Evolutionary conservation across 2,888 invertebrate species (phyloP).

Genomic region (Microdon myrmicae): DNA sequence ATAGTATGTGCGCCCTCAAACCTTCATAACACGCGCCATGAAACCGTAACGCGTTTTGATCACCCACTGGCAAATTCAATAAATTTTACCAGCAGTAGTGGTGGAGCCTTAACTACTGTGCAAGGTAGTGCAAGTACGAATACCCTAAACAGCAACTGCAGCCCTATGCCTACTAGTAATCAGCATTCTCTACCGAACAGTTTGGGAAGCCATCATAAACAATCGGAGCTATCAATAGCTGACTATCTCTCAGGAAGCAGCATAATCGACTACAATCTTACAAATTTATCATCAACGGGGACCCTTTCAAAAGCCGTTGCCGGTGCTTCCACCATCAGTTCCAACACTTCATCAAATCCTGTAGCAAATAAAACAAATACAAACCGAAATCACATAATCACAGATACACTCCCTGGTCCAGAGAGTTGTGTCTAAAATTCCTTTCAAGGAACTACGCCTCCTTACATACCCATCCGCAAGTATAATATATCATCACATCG

Average conservation of each 20-base stretch:
- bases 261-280: constrained; percentile 64
- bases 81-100: constrained; percentile 56
- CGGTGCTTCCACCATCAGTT: constrained; percentile 16
- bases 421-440: constrained; percentile 83
- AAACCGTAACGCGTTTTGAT: constrained; percentile 60
- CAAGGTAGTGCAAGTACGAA: constrained; percentile 55
- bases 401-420: constrained; percentile 86
- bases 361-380: constrained; percentile 67
- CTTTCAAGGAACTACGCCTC: background rate
- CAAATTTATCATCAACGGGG: constrained; percentile 58
- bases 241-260: constrained; percentile 65
- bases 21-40: constrained; percentile 53
- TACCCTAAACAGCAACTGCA: constrained; percentile 55
- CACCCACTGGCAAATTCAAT: constrained; percentile 57
- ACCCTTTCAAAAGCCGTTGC: constrained; percentile 52
- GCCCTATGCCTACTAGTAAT: constrained; percentile 34
- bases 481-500: constrained; percentile 43
- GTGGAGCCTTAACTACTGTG: constrained; percentile 46
- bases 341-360: constrained; percentile 50
- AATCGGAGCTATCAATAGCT: constrained; percentile 60
- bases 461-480: background rate
- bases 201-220: constrained; percentile 47
- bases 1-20: constrained; percentile 41
- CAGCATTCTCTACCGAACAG: constrained; percentile 45
- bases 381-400: constrained; percentile 79